These are phyloP conservation scores for Paradisaea rubra DNA, from an alignment of 2,113 vertebrate genomes.

Conservation along the genomic window DNA sequence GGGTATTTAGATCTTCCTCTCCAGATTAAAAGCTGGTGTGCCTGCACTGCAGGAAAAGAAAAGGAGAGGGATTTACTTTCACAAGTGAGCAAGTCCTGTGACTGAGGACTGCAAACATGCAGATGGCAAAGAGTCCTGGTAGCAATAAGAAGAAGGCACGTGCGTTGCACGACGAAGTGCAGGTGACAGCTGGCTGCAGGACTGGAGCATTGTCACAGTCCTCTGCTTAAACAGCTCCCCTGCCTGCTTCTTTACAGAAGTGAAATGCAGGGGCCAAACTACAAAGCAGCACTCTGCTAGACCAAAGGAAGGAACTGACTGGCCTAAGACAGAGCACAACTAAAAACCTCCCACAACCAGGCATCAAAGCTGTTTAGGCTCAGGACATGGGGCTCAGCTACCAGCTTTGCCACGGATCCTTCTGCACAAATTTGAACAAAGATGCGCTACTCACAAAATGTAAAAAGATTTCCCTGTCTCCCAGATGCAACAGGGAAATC, in stretches of 20 bases:
- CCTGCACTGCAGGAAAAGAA: neutral
- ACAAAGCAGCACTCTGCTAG: neutral
- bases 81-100: neutral
- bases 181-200: slow-evolving; percentile 9
- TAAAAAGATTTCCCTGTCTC: neutral
- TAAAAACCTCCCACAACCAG: neutral
- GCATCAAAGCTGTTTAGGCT: neutral
- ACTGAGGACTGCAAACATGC: neutral
- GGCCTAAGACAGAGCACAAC: neutral
- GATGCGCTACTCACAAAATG: neutral
- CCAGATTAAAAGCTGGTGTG: neutral
- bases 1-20: neutral
- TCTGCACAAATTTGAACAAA: neutral
- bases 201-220: neutral
- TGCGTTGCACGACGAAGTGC: neutral
- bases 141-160: neutral
- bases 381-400: neutral
- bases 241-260: neutral
- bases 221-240: neutral
- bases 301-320: neutral
- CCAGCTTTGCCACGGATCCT: neutral
- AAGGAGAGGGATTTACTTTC: neutral
- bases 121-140: neutral
- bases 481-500: neutral
- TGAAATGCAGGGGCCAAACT: neutral